Evolutionary conservation across 37 sponge, comb jelly and placozoan genomes (phyloP).

Genomic region (Halisarca cf. caerulea): DNA sequence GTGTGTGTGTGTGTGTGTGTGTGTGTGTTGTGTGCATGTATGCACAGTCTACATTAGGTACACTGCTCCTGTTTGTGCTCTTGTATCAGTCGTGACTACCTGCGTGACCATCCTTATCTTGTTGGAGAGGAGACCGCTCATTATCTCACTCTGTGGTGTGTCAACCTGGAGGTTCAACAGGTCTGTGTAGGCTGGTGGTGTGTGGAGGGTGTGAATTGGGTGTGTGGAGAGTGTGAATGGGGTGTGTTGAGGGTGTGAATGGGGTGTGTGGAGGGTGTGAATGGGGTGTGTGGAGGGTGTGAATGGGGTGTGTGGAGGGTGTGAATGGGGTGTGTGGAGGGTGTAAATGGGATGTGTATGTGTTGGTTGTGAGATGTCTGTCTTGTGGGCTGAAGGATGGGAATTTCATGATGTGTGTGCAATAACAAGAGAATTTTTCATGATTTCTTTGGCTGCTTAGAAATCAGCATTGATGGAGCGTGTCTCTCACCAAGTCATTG

Average conservation of each 20-base stretch:
- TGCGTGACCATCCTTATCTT: slow-evolving; percentile 77
- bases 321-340: neutral
- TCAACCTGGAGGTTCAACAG: slow-evolving; percentile 87
- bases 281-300: neutral
- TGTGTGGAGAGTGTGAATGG: neutral
- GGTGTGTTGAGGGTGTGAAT: neutral
- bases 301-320: neutral
- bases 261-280: neutral
- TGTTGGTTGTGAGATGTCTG: neutral
- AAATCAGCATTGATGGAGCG: slow-evolving; percentile 88
- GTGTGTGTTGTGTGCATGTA: neutral
- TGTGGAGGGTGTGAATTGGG: neutral
- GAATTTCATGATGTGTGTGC: too few species aligned
- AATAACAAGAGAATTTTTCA: too few species aligned
- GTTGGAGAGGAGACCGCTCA: slow-evolving; percentile 89
- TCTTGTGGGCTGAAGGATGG: too few species aligned
- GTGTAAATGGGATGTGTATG: neutral
- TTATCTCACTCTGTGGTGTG: slow-evolving; percentile 95
- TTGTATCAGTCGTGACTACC: slow-evolving; percentile 71
- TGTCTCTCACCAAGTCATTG: slow-evolving; percentile 95
- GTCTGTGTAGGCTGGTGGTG: neutral
- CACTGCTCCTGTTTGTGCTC: neutral
- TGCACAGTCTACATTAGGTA: neutral
- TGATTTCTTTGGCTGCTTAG: slow-evolving; percentile 48
- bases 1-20: slow-evolving; percentile 16